Evolutionary conservation across 2,113 vertebrate species (phyloP).

Genomic region (Anseranas semipalmata): DNA sequence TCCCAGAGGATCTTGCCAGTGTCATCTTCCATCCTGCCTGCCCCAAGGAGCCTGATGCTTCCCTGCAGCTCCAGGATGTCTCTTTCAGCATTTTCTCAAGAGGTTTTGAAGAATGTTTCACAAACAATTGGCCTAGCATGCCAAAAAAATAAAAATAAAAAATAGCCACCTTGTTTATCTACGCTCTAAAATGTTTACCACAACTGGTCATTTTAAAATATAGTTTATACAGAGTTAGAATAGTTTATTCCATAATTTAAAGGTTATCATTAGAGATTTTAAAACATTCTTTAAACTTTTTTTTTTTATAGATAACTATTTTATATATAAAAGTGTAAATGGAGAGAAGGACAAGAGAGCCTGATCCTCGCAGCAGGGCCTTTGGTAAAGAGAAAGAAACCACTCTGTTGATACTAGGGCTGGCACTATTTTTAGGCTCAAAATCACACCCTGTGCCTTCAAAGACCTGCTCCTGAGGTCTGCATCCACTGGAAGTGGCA

Average conservation of each 20-base stretch:
- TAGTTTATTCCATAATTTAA: constrained; percentile 10
- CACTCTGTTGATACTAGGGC: background rate
- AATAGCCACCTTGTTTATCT: constrained; percentile 7
- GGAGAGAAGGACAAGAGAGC: background rate
- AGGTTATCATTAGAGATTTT: background rate
- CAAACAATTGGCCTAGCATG: background rate
- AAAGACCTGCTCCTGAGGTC: background rate
- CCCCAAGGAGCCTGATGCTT: background rate
- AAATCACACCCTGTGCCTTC: background rate
- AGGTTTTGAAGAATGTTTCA: constrained; percentile 11
- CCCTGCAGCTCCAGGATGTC: background rate
- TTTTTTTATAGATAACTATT: background rate
- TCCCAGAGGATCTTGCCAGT: background rate
- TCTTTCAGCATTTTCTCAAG: constrained; percentile 28
- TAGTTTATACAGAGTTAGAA: background rate
- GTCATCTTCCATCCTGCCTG: background rate
- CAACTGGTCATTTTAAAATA: background rate
- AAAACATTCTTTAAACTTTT: background rate
- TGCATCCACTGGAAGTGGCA: background rate
- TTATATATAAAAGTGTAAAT: background rate
- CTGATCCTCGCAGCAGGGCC: background rate
- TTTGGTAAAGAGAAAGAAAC: background rate
- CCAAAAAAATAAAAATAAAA: background rate
- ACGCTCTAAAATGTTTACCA: constrained; percentile 29
- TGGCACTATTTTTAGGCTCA: background rate